A percentile compares a stretch with the other conserved stretches of the same genome.
phyloP scores from a whole-genome alignment of 2,113 vertebrate genomes.

The Petaurus breviceps region DNA sequence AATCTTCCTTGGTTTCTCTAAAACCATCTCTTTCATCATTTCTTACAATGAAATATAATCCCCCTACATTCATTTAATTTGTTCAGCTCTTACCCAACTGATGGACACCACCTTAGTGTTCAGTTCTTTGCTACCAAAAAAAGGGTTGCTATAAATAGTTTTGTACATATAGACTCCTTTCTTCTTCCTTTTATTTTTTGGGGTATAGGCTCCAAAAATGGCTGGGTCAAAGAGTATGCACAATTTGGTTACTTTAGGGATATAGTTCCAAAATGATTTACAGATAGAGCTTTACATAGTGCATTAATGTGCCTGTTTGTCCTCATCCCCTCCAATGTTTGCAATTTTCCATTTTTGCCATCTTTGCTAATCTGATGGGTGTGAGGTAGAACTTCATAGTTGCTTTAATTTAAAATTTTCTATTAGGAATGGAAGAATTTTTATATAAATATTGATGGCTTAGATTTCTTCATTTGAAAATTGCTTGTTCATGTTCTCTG shows the following conservation, averaged over 20 bases:
- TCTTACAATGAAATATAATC: not conserved
- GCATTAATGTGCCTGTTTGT: not conserved
- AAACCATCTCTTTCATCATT: not conserved
- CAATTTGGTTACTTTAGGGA: not conserved
- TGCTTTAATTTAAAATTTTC: too few relatives aligned
- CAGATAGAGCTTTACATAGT: not conserved
- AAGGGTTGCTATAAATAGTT: not conserved
- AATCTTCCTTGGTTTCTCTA: not conserved
- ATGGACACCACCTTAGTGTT: not conserved
- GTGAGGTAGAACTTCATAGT: too few relatives aligned
- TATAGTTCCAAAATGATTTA: not conserved
- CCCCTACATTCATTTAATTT: not conserved
- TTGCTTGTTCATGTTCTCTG: too few relatives aligned
- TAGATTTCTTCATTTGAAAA: too few relatives aligned
- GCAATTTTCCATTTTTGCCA: not conserved
- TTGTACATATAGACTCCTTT: not conserved
- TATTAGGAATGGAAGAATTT: too few relatives aligned
- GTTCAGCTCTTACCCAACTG: not conserved
- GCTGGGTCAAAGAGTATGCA: not conserved
- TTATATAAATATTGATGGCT: too few relatives aligned
- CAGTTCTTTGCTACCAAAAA: not conserved
- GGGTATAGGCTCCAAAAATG: not conserved
- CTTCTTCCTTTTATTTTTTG: not conserved
- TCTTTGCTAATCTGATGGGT: not conserved
- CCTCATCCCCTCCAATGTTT: not conserved